Percentiles rank a stretch among this genome's conserved stretches.
Conservation (phyloP, 2,113 vertebrate species). For the Tachycineta bicolor region DNA sequence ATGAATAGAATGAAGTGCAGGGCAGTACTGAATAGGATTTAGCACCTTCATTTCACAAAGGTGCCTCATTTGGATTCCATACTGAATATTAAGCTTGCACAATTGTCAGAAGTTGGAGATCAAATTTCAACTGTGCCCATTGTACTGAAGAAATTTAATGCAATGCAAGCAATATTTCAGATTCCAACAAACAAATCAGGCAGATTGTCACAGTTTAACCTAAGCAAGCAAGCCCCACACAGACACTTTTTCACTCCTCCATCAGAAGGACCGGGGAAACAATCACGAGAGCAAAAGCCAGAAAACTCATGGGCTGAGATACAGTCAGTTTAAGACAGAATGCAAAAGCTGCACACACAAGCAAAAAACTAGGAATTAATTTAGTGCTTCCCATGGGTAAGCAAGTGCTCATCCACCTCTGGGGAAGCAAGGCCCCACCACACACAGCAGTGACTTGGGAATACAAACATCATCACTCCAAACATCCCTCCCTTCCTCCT, state of each 20-base stretch:
- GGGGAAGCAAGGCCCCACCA: not conserved
- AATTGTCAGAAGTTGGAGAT: not conserved
- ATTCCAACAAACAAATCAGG: not conserved
- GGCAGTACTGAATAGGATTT: not conserved
- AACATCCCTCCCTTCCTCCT: not conserved
- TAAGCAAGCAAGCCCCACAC: not conserved
- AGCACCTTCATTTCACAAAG: not conserved
- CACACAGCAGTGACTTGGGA: not conserved
- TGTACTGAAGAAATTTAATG: not conserved
- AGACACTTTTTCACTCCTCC: not conserved
- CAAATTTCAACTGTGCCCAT: not conserved
- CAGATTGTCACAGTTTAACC: not conserved
- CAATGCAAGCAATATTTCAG: not conserved
- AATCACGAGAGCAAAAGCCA: not conserved
- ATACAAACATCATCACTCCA: not conserved
- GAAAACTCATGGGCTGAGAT: not conserved
- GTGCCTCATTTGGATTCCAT: not conserved
- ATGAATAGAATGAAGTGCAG: not conserved
- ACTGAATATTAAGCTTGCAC: not conserved
- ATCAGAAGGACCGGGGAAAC: accelerated
- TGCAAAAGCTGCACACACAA: not conserved
- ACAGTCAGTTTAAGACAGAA: not conserved
- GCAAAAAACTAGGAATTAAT: not conserved
- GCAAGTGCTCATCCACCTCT: not conserved
- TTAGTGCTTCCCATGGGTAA: not conserved